phyloP scores from a whole-genome alignment of 2,797 vertebrate species.

The Rallus crepitans region DNA sequence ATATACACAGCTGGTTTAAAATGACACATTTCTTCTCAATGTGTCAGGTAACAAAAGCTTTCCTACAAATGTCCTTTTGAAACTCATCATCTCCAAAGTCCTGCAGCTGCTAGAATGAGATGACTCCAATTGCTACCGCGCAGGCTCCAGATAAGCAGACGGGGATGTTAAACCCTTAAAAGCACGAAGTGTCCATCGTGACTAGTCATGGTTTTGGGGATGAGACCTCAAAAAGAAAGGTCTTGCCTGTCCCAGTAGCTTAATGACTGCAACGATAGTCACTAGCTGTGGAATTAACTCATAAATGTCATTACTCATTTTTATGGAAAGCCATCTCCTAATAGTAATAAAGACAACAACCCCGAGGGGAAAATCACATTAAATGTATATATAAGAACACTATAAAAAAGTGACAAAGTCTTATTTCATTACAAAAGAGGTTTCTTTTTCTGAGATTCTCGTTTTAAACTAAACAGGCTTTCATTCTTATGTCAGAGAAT shows the following conservation, averaged over 20 bases:
- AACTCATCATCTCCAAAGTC: not conserved
- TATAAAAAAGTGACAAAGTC: conserved; percentile 42
- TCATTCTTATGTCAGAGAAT: conserved; percentile 7
- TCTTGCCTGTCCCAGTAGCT: not conserved
- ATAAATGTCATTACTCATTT: conserved; percentile 1
- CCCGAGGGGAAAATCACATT: not conserved
- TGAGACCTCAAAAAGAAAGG: not conserved
- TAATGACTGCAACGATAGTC: not conserved
- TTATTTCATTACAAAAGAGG: conserved; percentile 40
- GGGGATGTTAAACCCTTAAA: not conserved
- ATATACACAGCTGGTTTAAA: conserved; percentile 46
- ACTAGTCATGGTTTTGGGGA: not conserved
- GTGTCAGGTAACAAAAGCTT: conserved; percentile 31
- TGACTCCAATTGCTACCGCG: not conserved
- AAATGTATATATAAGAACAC: conserved; percentile 44
- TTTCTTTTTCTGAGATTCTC: not conserved
- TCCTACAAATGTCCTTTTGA: conserved; percentile 36
- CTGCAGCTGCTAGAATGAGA: conserved; percentile 29
- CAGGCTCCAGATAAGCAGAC: not conserved
- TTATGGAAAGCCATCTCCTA: conserved; percentile 3
- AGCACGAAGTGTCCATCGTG: not conserved
- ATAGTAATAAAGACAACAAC: not conserved
- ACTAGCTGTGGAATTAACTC: not conserved
- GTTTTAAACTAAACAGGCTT: conserved; percentile 40
- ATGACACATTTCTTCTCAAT: not conserved